A percentile compares a stretch with the other conserved stretches of the same genome.
Conservation (phyloP, 2,113 vertebrate species). For the Oreochromis aureus region DNA sequence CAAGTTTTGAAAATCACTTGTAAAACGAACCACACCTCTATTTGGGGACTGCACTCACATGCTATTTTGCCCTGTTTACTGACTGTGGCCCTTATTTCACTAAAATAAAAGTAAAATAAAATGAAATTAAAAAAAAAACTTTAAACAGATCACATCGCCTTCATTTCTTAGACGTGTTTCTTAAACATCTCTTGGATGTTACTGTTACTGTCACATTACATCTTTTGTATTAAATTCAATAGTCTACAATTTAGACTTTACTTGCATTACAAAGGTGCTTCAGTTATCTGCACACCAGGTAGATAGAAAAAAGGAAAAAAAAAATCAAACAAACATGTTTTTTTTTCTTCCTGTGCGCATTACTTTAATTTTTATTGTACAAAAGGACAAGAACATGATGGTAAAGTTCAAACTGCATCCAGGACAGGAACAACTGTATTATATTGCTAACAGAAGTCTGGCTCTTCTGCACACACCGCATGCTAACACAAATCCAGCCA, state of each 20-base stretch:
- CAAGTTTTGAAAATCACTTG: background rate
- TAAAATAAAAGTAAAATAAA: background rate
- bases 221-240: background rate
- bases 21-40: background rate
- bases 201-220: rapidly evolving
- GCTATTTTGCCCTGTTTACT: background rate
- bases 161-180: background rate
- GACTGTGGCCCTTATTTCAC: rapidly evolving
- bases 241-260: background rate
- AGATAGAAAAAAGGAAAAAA: background rate
- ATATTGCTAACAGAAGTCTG: background rate
- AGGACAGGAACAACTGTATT: background rate
- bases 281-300: background rate
- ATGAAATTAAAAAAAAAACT: rapidly evolving
- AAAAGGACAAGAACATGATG: background rate
- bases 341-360: rapidly evolving
- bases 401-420: rapidly evolving
- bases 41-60: background rate
- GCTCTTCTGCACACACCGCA: background rate
- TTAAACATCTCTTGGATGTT: background rate
- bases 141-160: background rate
- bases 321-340: background rate
- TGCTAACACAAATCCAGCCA: background rate
- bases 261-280: background rate
- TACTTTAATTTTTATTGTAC: background rate